Percentiles rank a stretch among this genome's conserved stretches.
Evolutionary conservation across 1,140 invertebrate genomes (phyloP).

Genomic region (Aphelinus atriplicis): DNA sequence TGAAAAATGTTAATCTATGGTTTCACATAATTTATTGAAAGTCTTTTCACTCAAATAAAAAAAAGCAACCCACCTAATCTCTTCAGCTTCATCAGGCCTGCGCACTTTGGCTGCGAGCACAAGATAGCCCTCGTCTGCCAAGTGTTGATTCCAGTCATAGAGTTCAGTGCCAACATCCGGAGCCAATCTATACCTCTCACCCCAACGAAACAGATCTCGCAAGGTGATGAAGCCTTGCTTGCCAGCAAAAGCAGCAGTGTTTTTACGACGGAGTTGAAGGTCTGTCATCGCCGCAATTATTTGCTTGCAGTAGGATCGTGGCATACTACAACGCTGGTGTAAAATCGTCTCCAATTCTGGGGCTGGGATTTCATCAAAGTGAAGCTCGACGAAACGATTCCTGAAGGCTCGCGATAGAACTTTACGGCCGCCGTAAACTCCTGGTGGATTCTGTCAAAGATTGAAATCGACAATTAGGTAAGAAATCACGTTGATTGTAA

Average conservation of each 20-base stretch:
- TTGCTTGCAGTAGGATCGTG: conserved; percentile 87
- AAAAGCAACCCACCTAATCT: conserved; percentile 68
- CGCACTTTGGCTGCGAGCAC: conserved; percentile 93
- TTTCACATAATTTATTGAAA: neutral
- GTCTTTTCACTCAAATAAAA: neutral
- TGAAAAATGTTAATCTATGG: neutral
- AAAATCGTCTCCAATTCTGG: conserved; percentile 90
- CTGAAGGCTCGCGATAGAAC: conserved; percentile 94
- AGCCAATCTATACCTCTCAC: conserved; percentile 88
- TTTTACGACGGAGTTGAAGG: conserved; percentile 83
- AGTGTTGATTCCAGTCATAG: conserved; percentile 97
- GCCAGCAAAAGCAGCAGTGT: conserved; percentile 89
- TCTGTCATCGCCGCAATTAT: conserved; percentile 94
- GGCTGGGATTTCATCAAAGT: conserved; percentile 95
- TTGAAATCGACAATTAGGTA: neutral
- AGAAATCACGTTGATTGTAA: neutral
- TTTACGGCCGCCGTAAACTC: conserved; percentile 96
- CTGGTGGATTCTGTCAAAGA: conserved; percentile 91
- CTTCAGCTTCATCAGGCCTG: conserved; percentile 79
- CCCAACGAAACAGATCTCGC: conserved; percentile 97
- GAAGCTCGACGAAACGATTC: conserved; percentile 97
- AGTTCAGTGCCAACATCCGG: conserved; percentile 68
- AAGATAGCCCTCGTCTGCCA: conserved; percentile 97
- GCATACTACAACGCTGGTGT: conserved; percentile 87
- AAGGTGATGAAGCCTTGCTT: conserved; percentile 96